Evolutionary conservation across 2,797 vertebrate species (phyloP).

Genomic region (Vespertilio murinus): DNA sequence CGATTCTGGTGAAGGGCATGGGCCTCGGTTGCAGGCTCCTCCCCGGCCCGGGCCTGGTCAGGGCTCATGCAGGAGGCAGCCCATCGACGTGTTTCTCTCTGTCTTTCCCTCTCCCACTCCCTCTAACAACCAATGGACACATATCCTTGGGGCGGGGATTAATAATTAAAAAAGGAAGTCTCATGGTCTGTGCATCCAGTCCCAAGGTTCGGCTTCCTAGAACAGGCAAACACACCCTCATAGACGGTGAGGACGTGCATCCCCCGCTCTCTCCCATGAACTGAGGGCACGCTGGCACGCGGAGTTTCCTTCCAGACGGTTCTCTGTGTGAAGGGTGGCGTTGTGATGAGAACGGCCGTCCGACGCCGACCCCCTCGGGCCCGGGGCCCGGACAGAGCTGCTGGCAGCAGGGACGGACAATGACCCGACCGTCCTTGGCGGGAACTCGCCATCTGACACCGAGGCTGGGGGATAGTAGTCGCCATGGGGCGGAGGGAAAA

Average conservation of each 20-base stretch:
- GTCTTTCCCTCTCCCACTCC: no score
- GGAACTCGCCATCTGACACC: accelerated
- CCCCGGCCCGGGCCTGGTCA: no score
- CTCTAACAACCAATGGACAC: no score
- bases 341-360: neutral
- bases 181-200: neutral
- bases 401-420: neutral
- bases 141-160: neutral
- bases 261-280: neutral
- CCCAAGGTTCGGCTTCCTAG: accelerated
- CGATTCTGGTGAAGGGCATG: no score
- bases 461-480: no score
- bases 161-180: no score
- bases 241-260: accelerated
- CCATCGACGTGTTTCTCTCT: no score
- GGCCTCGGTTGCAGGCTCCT: no score
- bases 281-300: accelerated
- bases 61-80: no score
- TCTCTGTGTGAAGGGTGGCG: neutral
- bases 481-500: no score
- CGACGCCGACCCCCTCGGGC: neutral
- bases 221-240: accelerated
- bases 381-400: neutral
- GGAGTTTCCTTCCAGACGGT: neutral
- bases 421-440: accelerated